A percentile compares a stretch with the other conserved stretches of the same genome.
These are phyloP conservation scores for Acanthochromis polyacanthus DNA, from an alignment of 2,113 vertebrate species.

Conservation along the genomic window DNA sequence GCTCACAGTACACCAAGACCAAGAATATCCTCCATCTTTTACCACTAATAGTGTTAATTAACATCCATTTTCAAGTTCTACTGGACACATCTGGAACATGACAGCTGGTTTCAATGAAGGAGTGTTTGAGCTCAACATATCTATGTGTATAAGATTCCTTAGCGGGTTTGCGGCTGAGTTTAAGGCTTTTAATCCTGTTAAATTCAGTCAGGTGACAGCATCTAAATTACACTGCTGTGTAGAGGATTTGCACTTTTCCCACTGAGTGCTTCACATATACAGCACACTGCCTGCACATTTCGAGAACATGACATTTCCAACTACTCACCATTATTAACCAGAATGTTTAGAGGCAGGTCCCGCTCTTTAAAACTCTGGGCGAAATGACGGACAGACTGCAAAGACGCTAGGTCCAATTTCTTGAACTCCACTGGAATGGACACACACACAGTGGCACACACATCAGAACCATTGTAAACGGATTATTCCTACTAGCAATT, in stretches of 20 bases:
- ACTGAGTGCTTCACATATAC: not conserved
- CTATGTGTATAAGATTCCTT: not conserved
- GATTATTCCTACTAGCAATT: conserved; percentile 71
- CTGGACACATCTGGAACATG: not conserved
- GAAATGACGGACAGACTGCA: conserved; percentile 88
- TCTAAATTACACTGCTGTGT: conserved; percentile 1
- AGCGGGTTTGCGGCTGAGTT: not conserved
- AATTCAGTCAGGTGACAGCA: not conserved
- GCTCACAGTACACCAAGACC: no score
- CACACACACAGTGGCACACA: conserved; percentile 28
- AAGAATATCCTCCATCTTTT: no score
- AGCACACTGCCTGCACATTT: not conserved
- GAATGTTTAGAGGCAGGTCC: conserved; percentile 86
- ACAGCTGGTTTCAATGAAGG: not conserved
- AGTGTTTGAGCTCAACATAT: not conserved
- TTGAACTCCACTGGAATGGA: conserved; percentile 88
- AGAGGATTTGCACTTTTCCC: conserved; percentile 14
- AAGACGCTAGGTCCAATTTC: conserved; percentile 89
- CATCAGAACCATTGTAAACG: conserved; percentile 57
- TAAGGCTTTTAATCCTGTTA: conserved; percentile 25
- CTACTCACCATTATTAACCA: conserved; percentile 94
- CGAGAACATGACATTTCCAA: not conserved
- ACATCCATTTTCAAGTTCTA: not conserved
- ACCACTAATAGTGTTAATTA: conserved; percentile 1
- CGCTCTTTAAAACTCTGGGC: conserved; percentile 86